Conservation (phyloP, 2,888 invertebrate species). For the Idaea straminata region DNA sequence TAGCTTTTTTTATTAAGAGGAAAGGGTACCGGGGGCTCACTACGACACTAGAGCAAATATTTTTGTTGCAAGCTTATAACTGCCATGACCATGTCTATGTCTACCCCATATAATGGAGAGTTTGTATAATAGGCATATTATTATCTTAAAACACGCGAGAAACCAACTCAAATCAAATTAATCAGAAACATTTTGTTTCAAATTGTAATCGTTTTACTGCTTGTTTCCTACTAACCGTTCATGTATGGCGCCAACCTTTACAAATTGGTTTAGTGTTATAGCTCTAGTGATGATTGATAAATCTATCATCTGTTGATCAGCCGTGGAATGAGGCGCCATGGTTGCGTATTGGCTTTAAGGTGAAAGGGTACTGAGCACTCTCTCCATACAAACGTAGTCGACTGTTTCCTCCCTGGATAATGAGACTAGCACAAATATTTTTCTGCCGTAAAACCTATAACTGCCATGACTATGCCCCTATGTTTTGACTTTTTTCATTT, state of each 20-base stretch:
- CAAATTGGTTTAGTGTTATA: slow-evolving; percentile 52
- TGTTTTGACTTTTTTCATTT: too few relatives aligned
- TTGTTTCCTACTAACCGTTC: slow-evolving; percentile 44
- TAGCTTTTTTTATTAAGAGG: too few relatives aligned
- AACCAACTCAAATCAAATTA: slow-evolving; percentile 24
- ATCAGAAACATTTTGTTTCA: slow-evolving; percentile 27
- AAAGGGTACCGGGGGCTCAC: too few relatives aligned
- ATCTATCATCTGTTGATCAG: slow-evolving; percentile 3
- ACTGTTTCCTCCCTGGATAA: too few relatives aligned
- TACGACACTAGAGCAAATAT: slow-evolving; percentile 6
- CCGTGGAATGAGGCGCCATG: slow-evolving; percentile 1
- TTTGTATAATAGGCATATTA: neutral
- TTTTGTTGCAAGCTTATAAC: too few relatives aligned
- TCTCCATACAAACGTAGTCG: too few relatives aligned
- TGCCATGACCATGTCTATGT: too few relatives aligned
- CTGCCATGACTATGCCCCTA: too few relatives aligned
- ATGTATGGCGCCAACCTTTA: slow-evolving; percentile 55
- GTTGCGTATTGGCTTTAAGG: too few relatives aligned
- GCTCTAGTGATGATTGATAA: slow-evolving; percentile 14
- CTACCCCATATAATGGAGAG: neutral
- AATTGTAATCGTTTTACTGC: slow-evolving; percentile 45
- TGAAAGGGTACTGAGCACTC: too few relatives aligned
- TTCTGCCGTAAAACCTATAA: too few relatives aligned
- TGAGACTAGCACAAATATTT: too few relatives aligned
- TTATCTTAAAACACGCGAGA: neutral